Base-by-base conservation (phyloP, 2,888 invertebrate species). In the Halictus ligatus region DNA sequence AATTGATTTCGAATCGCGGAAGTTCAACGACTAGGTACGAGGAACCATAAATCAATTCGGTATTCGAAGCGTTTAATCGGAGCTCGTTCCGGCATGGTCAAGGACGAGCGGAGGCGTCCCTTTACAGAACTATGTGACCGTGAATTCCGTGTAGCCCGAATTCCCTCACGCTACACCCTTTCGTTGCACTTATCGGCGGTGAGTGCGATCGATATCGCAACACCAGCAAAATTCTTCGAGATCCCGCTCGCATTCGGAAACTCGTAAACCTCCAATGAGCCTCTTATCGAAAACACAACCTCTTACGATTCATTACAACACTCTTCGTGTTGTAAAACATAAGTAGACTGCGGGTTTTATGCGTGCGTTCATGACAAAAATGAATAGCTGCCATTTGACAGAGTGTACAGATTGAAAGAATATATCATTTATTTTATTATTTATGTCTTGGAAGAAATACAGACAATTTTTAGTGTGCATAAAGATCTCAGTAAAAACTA, bases 71-170 rank as follows among this genome's bases (percentile, higher is more conserved):
- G 83, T 86, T 69, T 79, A 77, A 77, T 82, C 74, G 67, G 48
- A 75, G 77, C 73, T 64, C 43, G 40, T 82, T 80, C 81, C 43
- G 81, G 76, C 87, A 90, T 89, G 91, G 90, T 91, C 92, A 92
- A 92, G 92, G 91, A 72, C 87, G 85, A 78, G 71, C 48, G 69
- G 77, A 84, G 81, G 60, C 67, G 60, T 84, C 80, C 69, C 83
- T 85, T 88, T 84, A 69, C 48, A 75, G 77, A 86, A 89, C 89
- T 89, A 88, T 89, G 87, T 83, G 89, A 88, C 82, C 86, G 85
- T 81, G 84, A 90, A 90, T 83, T 80, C 81, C 71, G 69, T 48
- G 72, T 64, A 48, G 71, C 76, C 72, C 75, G 84, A 84, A 87
- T 90, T 90, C 80, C 54, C 81, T 91, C 89, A 91, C 90, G 87